A percentile compares a stretch with the other conserved stretches of the same genome.
Evolutionary conservation across 2,888 invertebrate species (phyloP).

Genomic region (Leptopilina syphax): DNA sequence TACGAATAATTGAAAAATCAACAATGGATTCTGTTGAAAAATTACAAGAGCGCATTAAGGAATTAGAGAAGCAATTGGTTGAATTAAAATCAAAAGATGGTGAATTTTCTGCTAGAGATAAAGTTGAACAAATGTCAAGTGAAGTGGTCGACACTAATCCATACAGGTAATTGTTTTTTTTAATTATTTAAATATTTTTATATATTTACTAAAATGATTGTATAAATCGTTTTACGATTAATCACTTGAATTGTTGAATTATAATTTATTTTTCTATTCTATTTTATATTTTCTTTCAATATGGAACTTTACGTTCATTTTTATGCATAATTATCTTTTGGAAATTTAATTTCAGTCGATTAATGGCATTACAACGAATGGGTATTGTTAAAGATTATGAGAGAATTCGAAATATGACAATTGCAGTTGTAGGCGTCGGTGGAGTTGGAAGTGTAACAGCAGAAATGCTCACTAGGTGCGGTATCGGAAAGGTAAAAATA

Average conservation of each 20-base stretch:
- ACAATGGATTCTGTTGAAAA: constrained; percentile 81
- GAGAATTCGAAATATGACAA: constrained; percentile 90
- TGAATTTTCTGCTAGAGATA: constrained; percentile 78
- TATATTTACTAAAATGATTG: background rate
- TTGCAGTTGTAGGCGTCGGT: constrained; percentile 97
- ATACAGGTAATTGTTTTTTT: constrained; percentile 84
- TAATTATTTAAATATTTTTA: background rate
- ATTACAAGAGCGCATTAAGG: constrained; percentile 81
- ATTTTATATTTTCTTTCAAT: too few species aligned
- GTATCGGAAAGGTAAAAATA: constrained; percentile 93
- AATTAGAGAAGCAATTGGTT: constrained; percentile 83
- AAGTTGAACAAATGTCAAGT: constrained; percentile 93
- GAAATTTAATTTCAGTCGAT: constrained; percentile 82
- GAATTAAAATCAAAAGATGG: constrained; percentile 76
- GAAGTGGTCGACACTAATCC: constrained; percentile 99
- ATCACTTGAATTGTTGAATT: too few species aligned
- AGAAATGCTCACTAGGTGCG: constrained; percentile 99
- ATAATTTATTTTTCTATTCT: too few species aligned
- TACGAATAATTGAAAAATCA: background rate
- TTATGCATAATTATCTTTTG: constrained; percentile 21
- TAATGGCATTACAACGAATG: constrained; percentile 99
- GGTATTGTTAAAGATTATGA: constrained; percentile 99
- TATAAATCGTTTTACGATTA: background rate
- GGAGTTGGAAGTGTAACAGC: constrained; percentile 99
- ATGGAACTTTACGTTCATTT: too few species aligned